These are phyloP conservation scores for Limnephilus rhombicus DNA, from an alignment of 2,888 invertebrate genomes.

Conservation along the genomic window DNA sequence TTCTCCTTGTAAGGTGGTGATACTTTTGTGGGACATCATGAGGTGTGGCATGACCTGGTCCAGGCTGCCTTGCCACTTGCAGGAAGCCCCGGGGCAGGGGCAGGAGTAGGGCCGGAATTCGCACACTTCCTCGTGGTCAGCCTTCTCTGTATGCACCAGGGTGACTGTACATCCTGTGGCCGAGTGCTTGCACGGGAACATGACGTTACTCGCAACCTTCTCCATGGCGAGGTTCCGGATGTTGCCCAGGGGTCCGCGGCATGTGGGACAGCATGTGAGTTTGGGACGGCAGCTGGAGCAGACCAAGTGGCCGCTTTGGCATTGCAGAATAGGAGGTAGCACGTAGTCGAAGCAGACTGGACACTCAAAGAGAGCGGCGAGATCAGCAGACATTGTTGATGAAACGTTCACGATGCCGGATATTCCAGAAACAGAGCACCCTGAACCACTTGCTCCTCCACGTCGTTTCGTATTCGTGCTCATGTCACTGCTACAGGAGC, in stretches of 20 bases:
- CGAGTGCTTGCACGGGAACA: conserved; percentile 99
- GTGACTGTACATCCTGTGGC: conserved; percentile 96
- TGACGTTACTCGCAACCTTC: conserved; percentile 98
- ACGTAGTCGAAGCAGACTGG: conserved; percentile 99
- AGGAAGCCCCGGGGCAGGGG: conserved; percentile 99
- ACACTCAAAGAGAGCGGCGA: conserved; percentile 95
- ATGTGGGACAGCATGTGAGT: conserved; percentile 98
- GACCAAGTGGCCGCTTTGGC: conserved; percentile 98
- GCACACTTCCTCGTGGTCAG: conserved; percentile 98
- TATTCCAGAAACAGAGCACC: conserved; percentile 71
- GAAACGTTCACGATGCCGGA: conserved; percentile 67
- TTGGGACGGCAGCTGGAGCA: conserved; percentile 98
- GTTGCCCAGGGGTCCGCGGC: conserved; percentile 96
- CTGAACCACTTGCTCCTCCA: conserved; percentile 76
- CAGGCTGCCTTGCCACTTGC: conserved; percentile 99
- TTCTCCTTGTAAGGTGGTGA: conserved; percentile 98
- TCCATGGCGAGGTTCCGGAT: conserved; percentile 99
- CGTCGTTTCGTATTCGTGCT: conserved; percentile 78
- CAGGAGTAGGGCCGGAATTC: conserved; percentile 99
- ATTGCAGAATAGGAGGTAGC: conserved; percentile 98
- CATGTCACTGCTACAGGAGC: conserved; percentile 69
- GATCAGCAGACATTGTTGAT: conserved; percentile 88
- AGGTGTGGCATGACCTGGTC: conserved; percentile 99
- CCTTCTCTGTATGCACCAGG: conserved; percentile 97
- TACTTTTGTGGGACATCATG: conserved; percentile 97